These are phyloP conservation scores for Solenopsis fugax DNA, from an alignment of 1,140 invertebrate genomes.

Conservation along the genomic window DNA sequence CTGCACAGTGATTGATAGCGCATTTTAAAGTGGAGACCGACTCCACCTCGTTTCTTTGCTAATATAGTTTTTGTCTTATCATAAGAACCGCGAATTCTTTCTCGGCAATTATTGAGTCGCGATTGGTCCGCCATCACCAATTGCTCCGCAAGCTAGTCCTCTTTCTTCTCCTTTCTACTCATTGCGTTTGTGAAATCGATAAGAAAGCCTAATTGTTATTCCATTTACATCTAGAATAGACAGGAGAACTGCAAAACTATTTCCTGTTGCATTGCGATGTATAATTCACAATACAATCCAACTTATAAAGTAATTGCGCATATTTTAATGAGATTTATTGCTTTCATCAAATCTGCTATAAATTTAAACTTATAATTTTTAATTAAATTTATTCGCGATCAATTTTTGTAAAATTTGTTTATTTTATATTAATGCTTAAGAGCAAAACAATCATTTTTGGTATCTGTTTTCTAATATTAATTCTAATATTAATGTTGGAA, in stretches of 20 bases:
- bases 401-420: not conserved
- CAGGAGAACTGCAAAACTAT: conserved; percentile 36
- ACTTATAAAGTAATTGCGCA: not conserved
- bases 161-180: conserved; percentile 72
- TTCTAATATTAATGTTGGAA: not conserved
- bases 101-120: conserved; percentile 76
- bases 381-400: not conserved
- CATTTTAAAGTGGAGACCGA: conserved; percentile 46
- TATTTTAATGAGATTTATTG: not conserved
- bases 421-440: not conserved
- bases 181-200: conserved; percentile 60
- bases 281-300: conserved; percentile 15
- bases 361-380: conserved; percentile 1
- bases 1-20: conserved; percentile 73
- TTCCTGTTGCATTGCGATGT: conserved; percentile 15
- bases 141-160: conserved; percentile 55
- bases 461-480: not conserved
- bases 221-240: conserved; percentile 23
- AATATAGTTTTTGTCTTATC: conserved; percentile 61
- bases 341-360: not conserved
- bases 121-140: conserved; percentile 49
- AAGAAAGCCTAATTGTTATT: conserved; percentile 53
- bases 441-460: not conserved
- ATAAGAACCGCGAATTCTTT: conserved; percentile 75
- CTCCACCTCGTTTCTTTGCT: conserved; percentile 58